These are phyloP conservation scores for Macrosiphum euphorbiae DNA, from an alignment of 2,888 invertebrate species.

Conservation along the genomic window DNA sequence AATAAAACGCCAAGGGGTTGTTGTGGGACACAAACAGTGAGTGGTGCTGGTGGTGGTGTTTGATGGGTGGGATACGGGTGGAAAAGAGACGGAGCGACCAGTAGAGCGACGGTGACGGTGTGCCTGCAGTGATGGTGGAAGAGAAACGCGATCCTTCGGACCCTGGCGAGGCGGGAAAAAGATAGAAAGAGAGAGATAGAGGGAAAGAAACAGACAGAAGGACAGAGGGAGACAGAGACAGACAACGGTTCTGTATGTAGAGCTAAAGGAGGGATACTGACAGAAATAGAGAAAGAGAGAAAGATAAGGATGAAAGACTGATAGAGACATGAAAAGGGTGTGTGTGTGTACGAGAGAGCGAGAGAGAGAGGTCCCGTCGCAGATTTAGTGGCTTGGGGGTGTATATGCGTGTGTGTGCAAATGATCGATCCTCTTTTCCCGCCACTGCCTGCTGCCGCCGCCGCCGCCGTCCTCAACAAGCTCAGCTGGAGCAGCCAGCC, in stretches of 20 bases:
- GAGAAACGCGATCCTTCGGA: conserved; percentile 49
- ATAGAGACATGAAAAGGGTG: not conserved
- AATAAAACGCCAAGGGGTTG: conserved; percentile 50
- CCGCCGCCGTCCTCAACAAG: conserved; percentile 38
- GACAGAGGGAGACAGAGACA: not conserved
- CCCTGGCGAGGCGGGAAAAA: not conserved
- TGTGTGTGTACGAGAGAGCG: not conserved
- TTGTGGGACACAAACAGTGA: not conserved
- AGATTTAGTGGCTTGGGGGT: conserved; percentile 58
- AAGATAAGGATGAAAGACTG: not conserved
- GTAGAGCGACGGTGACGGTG: not conserved
- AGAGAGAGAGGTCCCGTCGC: conserved; percentile 15
- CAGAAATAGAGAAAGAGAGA: not conserved
- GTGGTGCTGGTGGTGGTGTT: not conserved
- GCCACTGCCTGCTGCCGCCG: not conserved
- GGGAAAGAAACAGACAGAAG: not conserved
- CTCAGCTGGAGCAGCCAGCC: conserved; percentile 46
- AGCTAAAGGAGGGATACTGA: not conserved
- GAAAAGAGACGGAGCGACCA: not conserved
- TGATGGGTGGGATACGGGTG: not conserved
- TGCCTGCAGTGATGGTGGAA: conserved; percentile 8
- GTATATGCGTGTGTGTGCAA: conserved; percentile 59
- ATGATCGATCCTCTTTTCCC: conserved; percentile 63
- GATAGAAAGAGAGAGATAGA: not conserved
- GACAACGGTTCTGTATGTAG: too few species aligned